These are phyloP conservation scores for Axea sp. DNA, from an alignment of 2,888 invertebrate genomes.

Conservation along the genomic window DNA sequence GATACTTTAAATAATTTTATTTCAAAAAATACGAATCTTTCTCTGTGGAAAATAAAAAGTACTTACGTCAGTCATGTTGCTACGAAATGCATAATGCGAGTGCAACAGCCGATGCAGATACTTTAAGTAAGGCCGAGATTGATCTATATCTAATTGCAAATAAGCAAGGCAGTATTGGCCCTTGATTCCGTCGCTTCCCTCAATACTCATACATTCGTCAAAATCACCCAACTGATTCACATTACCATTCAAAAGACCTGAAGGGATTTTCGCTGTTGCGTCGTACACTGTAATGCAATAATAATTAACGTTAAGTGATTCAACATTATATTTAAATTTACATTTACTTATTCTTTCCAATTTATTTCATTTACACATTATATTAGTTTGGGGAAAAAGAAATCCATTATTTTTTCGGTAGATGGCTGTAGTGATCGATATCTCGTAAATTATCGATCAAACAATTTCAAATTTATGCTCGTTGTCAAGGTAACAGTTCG, in stretches of 20 bases:
- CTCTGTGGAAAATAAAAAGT: constrained; percentile 55
- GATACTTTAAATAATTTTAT: no score
- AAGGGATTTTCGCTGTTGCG: constrained; percentile 85
- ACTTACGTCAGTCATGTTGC: constrained; percentile 85
- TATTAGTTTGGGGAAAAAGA: no score
- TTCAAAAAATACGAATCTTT: no score
- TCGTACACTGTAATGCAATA: constrained; percentile 82
- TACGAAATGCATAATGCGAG: constrained; percentile 84
- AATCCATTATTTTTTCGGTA: no score
- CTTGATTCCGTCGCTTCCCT: constrained; percentile 79
- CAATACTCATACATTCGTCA: constrained; percentile 83
- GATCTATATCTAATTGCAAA: constrained; percentile 81
- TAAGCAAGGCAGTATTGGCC: constrained; percentile 85
- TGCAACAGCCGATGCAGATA: constrained; percentile 82
- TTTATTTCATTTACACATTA: no score
- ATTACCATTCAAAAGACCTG: constrained; percentile 85
- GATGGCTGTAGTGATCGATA: no score
- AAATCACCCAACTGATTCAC: constrained; percentile 86
- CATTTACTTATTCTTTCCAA: no score
- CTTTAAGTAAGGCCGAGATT: constrained; percentile 79
- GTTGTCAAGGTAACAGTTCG: no score
- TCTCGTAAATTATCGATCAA: no score
- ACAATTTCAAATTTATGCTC: no score
- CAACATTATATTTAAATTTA: no score
- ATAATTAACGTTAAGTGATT: constrained; percentile 33